A percentile compares a stretch with the other conserved stretches of the same genome.
phyloP scores from a whole-genome alignment of 2,113 vertebrate species.

The Myotis yumanensis region DNA sequence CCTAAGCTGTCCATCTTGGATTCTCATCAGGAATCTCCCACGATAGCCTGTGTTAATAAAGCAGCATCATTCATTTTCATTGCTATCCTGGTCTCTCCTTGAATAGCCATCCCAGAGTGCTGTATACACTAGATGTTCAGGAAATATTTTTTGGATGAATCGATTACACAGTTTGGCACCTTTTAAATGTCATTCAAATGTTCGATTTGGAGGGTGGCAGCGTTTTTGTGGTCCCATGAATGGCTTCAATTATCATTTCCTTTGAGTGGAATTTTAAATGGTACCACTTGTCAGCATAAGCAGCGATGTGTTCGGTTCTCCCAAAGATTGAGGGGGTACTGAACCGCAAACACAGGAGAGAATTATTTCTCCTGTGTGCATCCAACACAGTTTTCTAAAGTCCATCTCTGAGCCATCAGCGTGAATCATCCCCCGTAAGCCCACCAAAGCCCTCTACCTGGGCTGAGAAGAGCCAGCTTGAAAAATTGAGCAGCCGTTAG shows the following conservation, averaged over 20 bases:
- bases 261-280: slow-evolving; percentile 72
- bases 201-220: slow-evolving; percentile 56
- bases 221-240: slow-evolving; percentile 60
- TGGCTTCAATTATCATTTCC: slow-evolving; percentile 73
- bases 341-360: neutral
- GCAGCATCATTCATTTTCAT: neutral
- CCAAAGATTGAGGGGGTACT: neutral
- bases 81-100: neutral
- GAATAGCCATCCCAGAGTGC: neutral
- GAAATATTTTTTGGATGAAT: slow-evolving; percentile 71
- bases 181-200: slow-evolving; percentile 74
- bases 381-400: neutral
- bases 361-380: neutral
- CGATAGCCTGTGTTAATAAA: neutral
- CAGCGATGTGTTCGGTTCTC: neutral
- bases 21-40: neutral
- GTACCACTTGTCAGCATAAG: slow-evolving; percentile 68
- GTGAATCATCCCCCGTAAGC: neutral
- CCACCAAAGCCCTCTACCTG: neutral
- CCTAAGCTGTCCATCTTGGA: neutral
- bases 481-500: neutral
- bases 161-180: slow-evolving; percentile 74
- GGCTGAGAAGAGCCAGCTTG: neutral
- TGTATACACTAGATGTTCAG: slow-evolving; percentile 9
- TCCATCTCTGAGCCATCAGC: neutral